Conservation (phyloP, 2,797 vertebrate genomes). For the Erethizon dorsatum region DNA sequence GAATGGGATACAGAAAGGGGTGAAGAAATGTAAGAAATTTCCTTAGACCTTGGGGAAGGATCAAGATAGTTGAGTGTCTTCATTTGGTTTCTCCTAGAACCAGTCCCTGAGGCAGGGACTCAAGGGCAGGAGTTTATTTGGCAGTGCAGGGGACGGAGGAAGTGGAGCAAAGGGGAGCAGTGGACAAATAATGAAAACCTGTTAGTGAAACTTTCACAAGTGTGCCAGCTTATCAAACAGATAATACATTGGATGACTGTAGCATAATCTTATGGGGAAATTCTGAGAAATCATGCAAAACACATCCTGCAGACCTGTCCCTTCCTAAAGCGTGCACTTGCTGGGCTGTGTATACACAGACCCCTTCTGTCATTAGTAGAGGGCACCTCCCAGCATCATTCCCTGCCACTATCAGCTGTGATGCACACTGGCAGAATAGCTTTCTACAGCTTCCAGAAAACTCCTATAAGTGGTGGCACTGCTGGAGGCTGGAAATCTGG, state of each 20-base stretch:
- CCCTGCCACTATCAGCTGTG: not conserved
- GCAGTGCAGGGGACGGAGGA: not conserved
- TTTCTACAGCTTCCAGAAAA: not conserved
- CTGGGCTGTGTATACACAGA: not conserved
- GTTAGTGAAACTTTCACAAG: not conserved
- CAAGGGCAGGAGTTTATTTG: not conserved
- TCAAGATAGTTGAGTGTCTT: not conserved
- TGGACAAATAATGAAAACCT: not conserved
- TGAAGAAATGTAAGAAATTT: not conserved
- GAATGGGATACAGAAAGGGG: not conserved
- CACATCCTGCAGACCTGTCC: not conserved
- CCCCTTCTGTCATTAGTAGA: not conserved
- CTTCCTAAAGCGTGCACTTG: accelerated
- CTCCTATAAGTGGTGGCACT: not conserved
- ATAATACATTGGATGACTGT: too few relatives aligned
- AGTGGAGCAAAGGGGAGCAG: not conserved
- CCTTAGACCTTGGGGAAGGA: not conserved
- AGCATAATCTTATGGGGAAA: not conserved
- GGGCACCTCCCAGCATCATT: not conserved
- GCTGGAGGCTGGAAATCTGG: not conserved
- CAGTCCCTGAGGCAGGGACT: not conserved
- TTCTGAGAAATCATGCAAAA: not conserved
- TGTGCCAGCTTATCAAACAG: not conserved
- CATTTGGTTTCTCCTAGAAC: not conserved
- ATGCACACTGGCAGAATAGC: not conserved